Evolutionary conservation across 2,888 invertebrate species (phyloP).

Genomic region (Cerceris ruficornis): DNA sequence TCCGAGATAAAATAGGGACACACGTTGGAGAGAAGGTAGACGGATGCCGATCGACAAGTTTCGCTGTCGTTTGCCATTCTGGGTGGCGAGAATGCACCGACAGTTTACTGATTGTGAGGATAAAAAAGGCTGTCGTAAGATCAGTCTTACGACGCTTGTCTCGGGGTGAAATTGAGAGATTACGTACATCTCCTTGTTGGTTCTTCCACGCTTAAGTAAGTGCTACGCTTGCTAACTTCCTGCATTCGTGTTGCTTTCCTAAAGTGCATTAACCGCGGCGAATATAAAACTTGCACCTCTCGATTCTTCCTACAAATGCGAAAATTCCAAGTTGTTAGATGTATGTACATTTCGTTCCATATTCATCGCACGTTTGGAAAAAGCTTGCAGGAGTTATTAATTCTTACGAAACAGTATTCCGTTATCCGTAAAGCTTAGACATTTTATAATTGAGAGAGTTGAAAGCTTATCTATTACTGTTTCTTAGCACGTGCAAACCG

Average conservation of each 20-base stretch:
- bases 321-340: too few relatives aligned
- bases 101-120: constrained; percentile 12
- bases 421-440: too few relatives aligned
- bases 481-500: too few relatives aligned
- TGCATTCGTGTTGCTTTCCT: constrained; percentile 33
- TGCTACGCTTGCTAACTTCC: constrained; percentile 39
- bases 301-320: constrained; percentile 26
- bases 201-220: constrained; percentile 35
- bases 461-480: too few relatives aligned
- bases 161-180: constrained; percentile 63
- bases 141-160: constrained; percentile 40
- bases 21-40: constrained; percentile 38
- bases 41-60: constrained; percentile 59
- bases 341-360: too few relatives aligned
- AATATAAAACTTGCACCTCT: constrained; percentile 26
- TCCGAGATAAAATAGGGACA: constrained; percentile 42
- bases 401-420: too few relatives aligned
- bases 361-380: too few relatives aligned
- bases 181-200: constrained; percentile 65
- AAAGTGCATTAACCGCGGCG: neutral
- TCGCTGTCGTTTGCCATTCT: constrained; percentile 58
- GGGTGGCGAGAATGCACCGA: constrained; percentile 38
- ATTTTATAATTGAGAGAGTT: too few relatives aligned
- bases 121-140: constrained; percentile 43
- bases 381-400: too few relatives aligned